Evolutionary conservation across 2,113 vertebrate genomes (phyloP), one percentile per base, ranked within the genome.

Genomic region (Xenopus borealis): DNA sequence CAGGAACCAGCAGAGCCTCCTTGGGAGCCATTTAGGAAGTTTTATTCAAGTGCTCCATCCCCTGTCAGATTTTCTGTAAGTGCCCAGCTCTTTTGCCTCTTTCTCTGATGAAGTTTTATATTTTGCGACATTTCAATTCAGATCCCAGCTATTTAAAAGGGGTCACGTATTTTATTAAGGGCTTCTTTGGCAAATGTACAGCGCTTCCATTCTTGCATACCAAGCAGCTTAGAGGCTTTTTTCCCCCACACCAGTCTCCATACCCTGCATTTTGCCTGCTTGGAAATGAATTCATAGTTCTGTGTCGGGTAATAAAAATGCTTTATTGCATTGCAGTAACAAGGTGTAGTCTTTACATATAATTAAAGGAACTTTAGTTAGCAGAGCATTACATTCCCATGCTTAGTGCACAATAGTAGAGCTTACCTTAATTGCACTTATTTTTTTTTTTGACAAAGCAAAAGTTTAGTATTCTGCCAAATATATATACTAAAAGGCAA

Each of bases 31-130:
- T 8, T 79, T 79, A 46, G 19, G 71, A 78, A 78, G 30, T 2
- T 47, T 83, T 79, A 72, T 72, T 81, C 23, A 79, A 78, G 10
- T 72, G 77, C 78, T 83, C 10, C 1, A 10, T 69, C 18, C 16
- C 27, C 3, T 19, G 62, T 44, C 50, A 18, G 11, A 27, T 27
- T 27, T 27, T 27, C 23, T 63, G 45, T 16, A 52, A 62, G 70
- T 63, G 62, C 27, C 20, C 61, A 68, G 58, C 46, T 81, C 12
- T 78, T 80, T 62, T 65, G 62, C 50, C 9, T 5, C 7, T 6
- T 18, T 72, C 30, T 77, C 67, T 78, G n/a, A 64, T 27, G 78
- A 47, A 30, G 16, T 77, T 78, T 76, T 17, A 65, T 17, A 64
- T 72, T 72, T 64, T 12, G 16, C 7, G 61, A 72, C 65, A 47